Evolutionary conservation across 2,888 invertebrate genomes (phyloP).

Genomic region (Torymus auratus): DNA sequence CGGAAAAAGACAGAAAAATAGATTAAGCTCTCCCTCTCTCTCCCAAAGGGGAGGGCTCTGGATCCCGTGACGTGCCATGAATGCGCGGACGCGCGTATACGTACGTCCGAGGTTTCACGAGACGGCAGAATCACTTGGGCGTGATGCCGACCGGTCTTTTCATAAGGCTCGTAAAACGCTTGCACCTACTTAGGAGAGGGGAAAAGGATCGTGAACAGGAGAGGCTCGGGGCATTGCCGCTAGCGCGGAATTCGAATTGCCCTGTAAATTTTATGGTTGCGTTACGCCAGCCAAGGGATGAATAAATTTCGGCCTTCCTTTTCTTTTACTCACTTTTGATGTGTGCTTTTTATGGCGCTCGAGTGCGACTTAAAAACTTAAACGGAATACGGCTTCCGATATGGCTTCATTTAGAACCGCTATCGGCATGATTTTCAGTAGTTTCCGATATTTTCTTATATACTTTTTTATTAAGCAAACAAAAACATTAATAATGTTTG

Average conservation of each 20-base stretch:
- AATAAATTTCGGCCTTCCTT: constrained; percentile 9
- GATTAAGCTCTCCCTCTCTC: background rate
- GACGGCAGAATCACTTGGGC: constrained; percentile 54
- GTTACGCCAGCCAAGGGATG: background rate
- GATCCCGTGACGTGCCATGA: constrained; percentile 51
- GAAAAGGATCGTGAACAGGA: background rate
- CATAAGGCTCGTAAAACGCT: constrained; percentile 50
- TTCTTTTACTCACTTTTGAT: background rate
- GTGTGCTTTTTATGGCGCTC: too few relatives aligned
- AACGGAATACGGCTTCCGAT: too few relatives aligned
- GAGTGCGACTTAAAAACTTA: too few relatives aligned
- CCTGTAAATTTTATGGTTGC: constrained; percentile 29
- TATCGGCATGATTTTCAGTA: too few relatives aligned
- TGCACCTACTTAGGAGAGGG: constrained; percentile 39
- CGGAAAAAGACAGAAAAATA: background rate
- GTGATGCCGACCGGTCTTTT: constrained; percentile 38
- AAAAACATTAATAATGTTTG: too few relatives aligned
- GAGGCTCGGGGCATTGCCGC: background rate
- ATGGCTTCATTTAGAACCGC: too few relatives aligned
- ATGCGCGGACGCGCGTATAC: constrained; percentile 28
- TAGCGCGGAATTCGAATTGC: constrained; percentile 11
- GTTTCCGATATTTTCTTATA: too few relatives aligned
- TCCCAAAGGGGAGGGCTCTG: background rate
- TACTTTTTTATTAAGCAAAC: too few relatives aligned
- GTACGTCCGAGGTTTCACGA: constrained; percentile 52